Conservation (phyloP, 2,797 vertebrate species). For the Acanthurus leucopareius region DNA sequence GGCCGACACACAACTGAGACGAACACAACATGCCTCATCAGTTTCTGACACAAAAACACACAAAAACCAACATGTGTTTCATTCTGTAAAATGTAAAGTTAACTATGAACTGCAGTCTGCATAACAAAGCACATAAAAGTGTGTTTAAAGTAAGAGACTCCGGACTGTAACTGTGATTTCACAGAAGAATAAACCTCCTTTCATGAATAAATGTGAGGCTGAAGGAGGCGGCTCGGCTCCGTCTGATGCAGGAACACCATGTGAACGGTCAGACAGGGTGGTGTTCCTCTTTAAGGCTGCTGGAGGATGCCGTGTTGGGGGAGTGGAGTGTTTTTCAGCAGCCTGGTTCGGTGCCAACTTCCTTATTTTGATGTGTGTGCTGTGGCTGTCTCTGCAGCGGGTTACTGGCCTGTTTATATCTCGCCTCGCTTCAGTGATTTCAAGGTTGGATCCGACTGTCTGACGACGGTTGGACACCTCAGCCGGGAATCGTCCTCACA, state of each 20-base stretch:
- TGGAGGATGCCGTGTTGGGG: background rate
- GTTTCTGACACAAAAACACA: background rate
- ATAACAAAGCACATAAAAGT: no score
- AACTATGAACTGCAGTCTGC: no score
- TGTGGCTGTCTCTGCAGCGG: constrained; percentile 22
- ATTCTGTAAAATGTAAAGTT: no score
- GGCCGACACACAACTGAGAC: background rate
- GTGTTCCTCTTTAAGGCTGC: constrained; percentile 39
- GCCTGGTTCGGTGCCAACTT: constrained; percentile 33
- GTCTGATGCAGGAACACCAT: background rate
- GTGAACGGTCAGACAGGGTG: background rate
- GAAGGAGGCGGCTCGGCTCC: background rate
- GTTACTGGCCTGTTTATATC: constrained; percentile 28
- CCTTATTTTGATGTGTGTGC: constrained; percentile 28
- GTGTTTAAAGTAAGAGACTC: no score
- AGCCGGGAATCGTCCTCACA: constrained; percentile 15
- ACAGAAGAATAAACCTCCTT: background rate
- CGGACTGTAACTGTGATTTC: background rate
- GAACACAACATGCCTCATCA: background rate
- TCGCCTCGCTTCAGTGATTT: constrained; percentile 18
- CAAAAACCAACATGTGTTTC: background rate
- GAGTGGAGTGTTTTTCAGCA: constrained; percentile 17
- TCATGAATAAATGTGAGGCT: background rate
- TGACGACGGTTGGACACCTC: constrained; percentile 27
- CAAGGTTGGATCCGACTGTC: constrained; percentile 1